These are phyloP conservation scores for Diaphora mendica DNA, from an alignment of 2,888 invertebrate genomes.

Conservation along the genomic window DNA sequence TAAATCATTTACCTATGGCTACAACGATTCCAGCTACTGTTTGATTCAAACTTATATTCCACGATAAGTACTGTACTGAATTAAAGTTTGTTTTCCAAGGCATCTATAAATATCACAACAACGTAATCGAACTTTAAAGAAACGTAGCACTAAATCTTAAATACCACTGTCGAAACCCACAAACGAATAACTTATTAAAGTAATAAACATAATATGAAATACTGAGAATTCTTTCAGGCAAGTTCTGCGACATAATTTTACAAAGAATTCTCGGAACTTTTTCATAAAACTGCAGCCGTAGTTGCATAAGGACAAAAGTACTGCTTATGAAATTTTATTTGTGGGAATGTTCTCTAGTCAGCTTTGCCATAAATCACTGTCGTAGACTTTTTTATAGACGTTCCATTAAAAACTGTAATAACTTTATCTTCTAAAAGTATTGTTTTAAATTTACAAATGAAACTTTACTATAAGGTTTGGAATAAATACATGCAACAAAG, in stretches of 20 bases:
- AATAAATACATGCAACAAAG: not conserved
- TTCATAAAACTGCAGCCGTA: slow-evolving; percentile 35
- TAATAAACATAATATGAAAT: slow-evolving; percentile 24
- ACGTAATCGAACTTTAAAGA: not conserved
- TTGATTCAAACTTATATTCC: not conserved
- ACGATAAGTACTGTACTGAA: too few relatives aligned
- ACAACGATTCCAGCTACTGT: not conserved
- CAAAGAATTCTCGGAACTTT: slow-evolving; percentile 44
- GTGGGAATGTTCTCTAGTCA: slow-evolving; percentile 1
- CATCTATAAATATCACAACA: too few relatives aligned
- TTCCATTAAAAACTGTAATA: not conserved
- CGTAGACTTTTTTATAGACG: not conserved
- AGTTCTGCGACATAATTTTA: slow-evolving; percentile 27
- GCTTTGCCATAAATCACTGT: not conserved
- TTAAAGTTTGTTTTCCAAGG: too few relatives aligned
- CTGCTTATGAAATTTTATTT: slow-evolving; percentile 16
- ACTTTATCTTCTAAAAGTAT: not conserved
- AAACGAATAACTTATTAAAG: slow-evolving; percentile 3
- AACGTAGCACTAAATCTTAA: not conserved
- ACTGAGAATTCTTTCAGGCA: slow-evolving; percentile 30
- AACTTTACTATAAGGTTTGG: not conserved
- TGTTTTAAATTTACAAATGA: not conserved
- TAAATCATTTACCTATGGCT: not conserved
- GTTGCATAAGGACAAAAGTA: slow-evolving; percentile 2
- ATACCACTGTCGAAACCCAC: not conserved